Conservation (phyloP, 2,113 vertebrate species). For the Saguinus imperator region DNA sequence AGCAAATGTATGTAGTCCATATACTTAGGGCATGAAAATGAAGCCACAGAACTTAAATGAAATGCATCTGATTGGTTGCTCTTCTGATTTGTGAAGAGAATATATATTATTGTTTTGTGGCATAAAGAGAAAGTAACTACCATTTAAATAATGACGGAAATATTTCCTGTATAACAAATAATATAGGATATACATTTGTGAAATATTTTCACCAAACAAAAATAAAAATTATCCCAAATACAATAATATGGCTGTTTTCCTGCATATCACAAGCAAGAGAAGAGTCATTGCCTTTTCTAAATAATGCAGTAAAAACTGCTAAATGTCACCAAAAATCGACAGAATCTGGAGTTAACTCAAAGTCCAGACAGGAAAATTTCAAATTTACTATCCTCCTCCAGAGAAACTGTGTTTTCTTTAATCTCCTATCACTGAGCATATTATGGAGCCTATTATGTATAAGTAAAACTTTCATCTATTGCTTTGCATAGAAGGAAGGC, state of each 20-base stretch:
- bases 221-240: not conserved
- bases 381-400: not conserved
- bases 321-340: not conserved
- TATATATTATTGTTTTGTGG: not conserved
- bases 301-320: not conserved
- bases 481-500: not conserved
- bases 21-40: not conserved
- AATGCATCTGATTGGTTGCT: not conserved
- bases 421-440: not conserved
- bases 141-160: not conserved
- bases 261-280: not conserved
- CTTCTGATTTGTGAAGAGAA: not conserved
- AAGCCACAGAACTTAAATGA: not conserved
- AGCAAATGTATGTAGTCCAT: not conserved
- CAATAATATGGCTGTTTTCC: not conserved
- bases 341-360: not conserved
- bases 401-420: not conserved
- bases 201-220: slow-evolving; percentile 6
- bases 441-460: not conserved
- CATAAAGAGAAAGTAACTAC: not conserved
- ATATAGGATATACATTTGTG: not conserved
- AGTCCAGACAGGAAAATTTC: slow-evolving; percentile 25
- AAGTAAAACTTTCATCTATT: not conserved
- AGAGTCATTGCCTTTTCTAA: not conserved
- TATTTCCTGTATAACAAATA: not conserved